Base-by-base conservation (phyloP, 37 sponge, comb jelly and placozoan species). In the Ianthella basta region DNA sequence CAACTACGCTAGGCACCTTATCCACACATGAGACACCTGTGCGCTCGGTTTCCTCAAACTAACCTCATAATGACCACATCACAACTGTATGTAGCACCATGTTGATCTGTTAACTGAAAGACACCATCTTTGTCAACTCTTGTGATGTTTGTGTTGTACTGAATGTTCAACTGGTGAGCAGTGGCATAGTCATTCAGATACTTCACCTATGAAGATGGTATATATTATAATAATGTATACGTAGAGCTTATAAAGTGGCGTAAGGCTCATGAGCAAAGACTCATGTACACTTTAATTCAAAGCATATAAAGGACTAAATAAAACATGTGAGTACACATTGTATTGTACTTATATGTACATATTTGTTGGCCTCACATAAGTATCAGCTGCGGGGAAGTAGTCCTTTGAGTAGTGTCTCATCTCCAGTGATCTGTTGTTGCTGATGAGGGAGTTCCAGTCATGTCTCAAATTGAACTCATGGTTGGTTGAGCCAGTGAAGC, bases 381-480 rank as follows among this genome's bases (percentile, higher is more conserved):
- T 41, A 56, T 91, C 91, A 44, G 91, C 91, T 6, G 25, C 73
- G 24, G 91, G 91, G 59, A 91, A 91, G 77, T 84, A 88, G 5
- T 91, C 91, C 30, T 84, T 55, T 33, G 84, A 63, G 66, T 91
- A 91, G 50, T 84, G 88, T 40, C 54, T 80, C 75, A 91, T 63
- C 61, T 87, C 84, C 67, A 91, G 64, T 30, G 84, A 65, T 23
- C 44, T 60, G 53, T 91, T 79, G 70, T 91, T 73, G 59, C 91
- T 91, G 59, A 91, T 64, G 34, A 91, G 81, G 41, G 82, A 80
- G 85, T 90, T 90, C 91, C 91, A 90, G 69, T 90, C 91, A 59
- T 90, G 91, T 33, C 91, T 39, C 80, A 86, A 50, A 81, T 91
- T 91, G 80, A 91, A 91, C 50, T 91, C 91, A 10, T 65, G 50